These are phyloP conservation scores for Typhlichthys subterraneus DNA, from an alignment of 2,797 vertebrate species.

Conservation along the genomic window DNA sequence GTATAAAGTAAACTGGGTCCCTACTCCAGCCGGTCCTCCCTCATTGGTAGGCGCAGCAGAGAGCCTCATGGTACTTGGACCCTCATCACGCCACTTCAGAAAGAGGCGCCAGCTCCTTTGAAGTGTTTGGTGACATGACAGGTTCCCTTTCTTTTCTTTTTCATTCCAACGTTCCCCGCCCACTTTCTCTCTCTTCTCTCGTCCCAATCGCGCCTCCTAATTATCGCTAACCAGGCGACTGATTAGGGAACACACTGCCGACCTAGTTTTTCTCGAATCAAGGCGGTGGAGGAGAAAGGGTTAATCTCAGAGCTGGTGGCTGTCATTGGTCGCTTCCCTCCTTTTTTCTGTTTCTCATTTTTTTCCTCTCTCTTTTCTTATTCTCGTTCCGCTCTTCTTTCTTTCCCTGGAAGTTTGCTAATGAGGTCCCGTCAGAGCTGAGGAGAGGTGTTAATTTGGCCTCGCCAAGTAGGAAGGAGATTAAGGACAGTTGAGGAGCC, in stretches of 20 bases:
- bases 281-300: constrained; percentile 76
- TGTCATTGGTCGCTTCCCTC: constrained; percentile 83
- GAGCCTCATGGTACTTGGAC: constrained; percentile 73
- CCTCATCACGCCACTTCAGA: constrained; percentile 77
- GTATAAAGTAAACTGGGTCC: constrained; percentile 58
- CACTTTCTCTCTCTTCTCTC: constrained; percentile 71
- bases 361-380: constrained; percentile 34
- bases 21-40: constrained; percentile 13
- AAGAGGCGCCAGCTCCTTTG: constrained; percentile 76
- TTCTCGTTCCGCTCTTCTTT: constrained; percentile 66
- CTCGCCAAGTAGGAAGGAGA: constrained; percentile 86
- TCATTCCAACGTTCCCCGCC: constrained; percentile 78
- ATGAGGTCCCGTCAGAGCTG: constrained; percentile 88
- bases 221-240: constrained; percentile 85
- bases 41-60: constrained; percentile 59
- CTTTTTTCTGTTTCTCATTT: constrained; percentile 65
- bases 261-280: constrained; percentile 73
- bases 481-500: constrained; percentile 85
- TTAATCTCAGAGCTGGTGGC: constrained; percentile 83
- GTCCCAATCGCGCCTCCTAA: constrained; percentile 81
- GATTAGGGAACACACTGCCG: constrained; percentile 82
- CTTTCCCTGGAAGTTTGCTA: constrained; percentile 85
- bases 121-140: constrained; percentile 81
- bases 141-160: constrained; percentile 80
- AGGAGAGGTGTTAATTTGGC: constrained; percentile 87